Evolutionary conservation across 2,797 vertebrate species (phyloP), one percentile per base, ranked within the genome.

Genomic region (Echeneis naucrates): DNA sequence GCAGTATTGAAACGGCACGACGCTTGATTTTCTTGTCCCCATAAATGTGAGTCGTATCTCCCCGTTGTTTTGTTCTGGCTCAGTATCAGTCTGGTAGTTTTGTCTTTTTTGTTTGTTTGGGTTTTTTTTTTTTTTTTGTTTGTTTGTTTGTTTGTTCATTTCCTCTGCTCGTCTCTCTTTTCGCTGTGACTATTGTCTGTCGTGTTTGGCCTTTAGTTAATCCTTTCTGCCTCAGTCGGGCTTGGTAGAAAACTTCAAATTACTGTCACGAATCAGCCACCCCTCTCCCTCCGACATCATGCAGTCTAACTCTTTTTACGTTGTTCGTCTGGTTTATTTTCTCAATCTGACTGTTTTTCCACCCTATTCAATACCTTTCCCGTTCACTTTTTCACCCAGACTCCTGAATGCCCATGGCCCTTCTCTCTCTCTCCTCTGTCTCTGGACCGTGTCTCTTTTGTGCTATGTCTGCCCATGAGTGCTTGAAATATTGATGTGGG

Each of bases 401-500:
- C 30, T 52, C 13, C 35, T 50, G 58, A 30, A 30, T 30, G 23
- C 59, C 68, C 8, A 10, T 78, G 44, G 72, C 37, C 70, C 45
- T 26, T 64, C 51, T 67, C 65, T 56, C 10, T 33, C 17, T 57
- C 42, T 74, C 54, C 17, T 50, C 47, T 16, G 45, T 65, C 40
- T 72, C 54, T 77, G 70, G 64, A 55, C 75, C n/a, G 2, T 51
- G 48, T 68, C 72, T 80, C 69, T 61, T 81, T 75, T 78, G 69
- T 71, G 64, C 35, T 62, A 54, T 68, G 69, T 69, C 78, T 77
- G 68, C 70, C 78, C 56, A 44, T 16, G 55, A 75, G 74, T 68
- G 74, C 61, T 59, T 85, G 74, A 87, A 87, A 89, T 90, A 88
- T 91, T 84, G 78, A 89, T 72, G 81, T 32, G 66, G 77, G 58